Conservation (phyloP, 2,888 invertebrate species). For the Linhomoeus sp. region DNA sequence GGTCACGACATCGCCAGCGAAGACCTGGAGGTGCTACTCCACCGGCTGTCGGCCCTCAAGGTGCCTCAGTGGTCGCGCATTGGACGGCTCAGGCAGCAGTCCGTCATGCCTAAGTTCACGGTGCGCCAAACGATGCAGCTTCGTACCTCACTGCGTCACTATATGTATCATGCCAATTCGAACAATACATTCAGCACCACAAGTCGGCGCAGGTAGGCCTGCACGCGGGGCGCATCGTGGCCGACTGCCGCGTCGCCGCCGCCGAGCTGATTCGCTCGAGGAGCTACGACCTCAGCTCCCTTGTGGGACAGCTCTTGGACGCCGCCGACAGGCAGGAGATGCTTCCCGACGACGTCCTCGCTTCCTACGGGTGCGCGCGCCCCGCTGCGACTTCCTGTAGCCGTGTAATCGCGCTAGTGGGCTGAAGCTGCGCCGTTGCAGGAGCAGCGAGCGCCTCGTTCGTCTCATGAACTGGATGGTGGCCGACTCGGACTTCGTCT, state of each 20-base stretch:
- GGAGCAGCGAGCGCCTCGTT: too few relatives aligned
- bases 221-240: slow-evolving; percentile 19
- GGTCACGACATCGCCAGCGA: slow-evolving; percentile 79
- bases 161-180: too few relatives aligned
- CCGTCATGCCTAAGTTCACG: slow-evolving; percentile 10
- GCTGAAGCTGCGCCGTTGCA: too few relatives aligned
- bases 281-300: slow-evolving; percentile 64
- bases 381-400: too few relatives aligned
- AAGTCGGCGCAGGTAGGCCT: slow-evolving; percentile 21
- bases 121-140: too few relatives aligned
- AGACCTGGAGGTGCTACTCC: slow-evolving; percentile 69
- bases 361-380: not conserved
- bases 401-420: too few relatives aligned
- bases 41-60: slow-evolving; percentile 49
- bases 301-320: slow-evolving; percentile 32
- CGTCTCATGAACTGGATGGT: slow-evolving; percentile 17
- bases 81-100: slow-evolving; percentile 55
- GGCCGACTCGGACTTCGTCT: slow-evolving; percentile 13
- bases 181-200: too few relatives aligned
- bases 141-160: too few relatives aligned
- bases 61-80: slow-evolving; percentile 73
- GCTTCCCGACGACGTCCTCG: slow-evolving; percentile 9
- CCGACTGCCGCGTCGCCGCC: slow-evolving; percentile 12
- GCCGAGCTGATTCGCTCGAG: slow-evolving; percentile 49
- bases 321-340: slow-evolving; percentile 7